These are phyloP conservation scores for Micoletzkya japonica DNA, from an alignment of 2,888 invertebrate species.

Conservation along the genomic window DNA sequence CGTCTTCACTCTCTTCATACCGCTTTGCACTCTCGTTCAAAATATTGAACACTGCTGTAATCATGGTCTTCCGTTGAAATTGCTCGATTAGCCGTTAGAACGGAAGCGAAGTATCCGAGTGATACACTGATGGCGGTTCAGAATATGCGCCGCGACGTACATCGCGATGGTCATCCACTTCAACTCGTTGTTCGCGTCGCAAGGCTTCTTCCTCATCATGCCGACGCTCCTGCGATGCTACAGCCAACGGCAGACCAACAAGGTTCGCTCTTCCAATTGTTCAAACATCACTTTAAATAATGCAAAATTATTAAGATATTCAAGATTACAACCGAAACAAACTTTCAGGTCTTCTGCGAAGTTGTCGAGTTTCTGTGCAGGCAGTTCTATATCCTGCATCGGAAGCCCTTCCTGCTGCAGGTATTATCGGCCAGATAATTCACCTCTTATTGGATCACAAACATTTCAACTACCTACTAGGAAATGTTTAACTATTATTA, in stretches of 20 bases:
- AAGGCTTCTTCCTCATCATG: conserved; percentile 90
- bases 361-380: conserved; percentile 97
- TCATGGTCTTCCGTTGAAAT: background rate
- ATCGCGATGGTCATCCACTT: conserved; percentile 97
- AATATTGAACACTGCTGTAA: background rate
- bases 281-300: background rate
- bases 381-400: conserved; percentile 94
- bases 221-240: conserved; percentile 94
- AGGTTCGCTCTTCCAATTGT: conserved; percentile 8
- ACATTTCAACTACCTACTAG: too few species aligned
- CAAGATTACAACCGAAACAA: background rate
- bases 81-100: background rate
- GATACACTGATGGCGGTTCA: background rate
- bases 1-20: too few species aligned
- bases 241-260: conserved; percentile 93
- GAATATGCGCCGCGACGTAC: conserved; percentile 90
- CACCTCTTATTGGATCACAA: too few species aligned
- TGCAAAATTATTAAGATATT: background rate
- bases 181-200: conserved; percentile 93
- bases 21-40: too few species aligned
- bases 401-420: conserved; percentile 95
- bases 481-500: background rate
- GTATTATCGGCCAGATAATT: too few species aligned
- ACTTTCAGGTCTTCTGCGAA: conserved; percentile 79
- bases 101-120: background rate